phyloP scores from a whole-genome alignment of 2,888 invertebrate species.

The Thalpophila matura region DNA sequence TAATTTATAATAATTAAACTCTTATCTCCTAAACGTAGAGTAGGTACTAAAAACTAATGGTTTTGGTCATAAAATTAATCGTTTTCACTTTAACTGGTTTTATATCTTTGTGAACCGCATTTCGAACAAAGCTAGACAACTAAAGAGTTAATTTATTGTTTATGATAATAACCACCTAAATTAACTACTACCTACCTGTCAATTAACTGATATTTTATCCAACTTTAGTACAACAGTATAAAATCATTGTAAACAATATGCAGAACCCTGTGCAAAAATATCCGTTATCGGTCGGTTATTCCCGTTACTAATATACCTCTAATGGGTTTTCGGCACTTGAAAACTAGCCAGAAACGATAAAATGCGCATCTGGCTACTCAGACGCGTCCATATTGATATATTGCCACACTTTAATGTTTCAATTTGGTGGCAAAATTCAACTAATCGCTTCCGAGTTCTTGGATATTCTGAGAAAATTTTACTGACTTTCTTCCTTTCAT shows the following conservation, averaged over 20 bases:
- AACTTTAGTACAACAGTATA: constrained; percentile 2
- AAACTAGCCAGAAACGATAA: constrained; percentile 89
- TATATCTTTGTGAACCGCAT: not conserved
- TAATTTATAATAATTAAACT: not conserved
- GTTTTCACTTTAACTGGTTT: constrained; percentile 4
- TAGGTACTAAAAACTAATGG: constrained; percentile 2
- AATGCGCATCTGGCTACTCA: constrained; percentile 86
- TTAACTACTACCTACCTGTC: not conserved
- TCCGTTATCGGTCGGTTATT: constrained; percentile 77
- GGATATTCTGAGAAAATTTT: constrained; percentile 52
- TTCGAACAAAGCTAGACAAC: not conserved
- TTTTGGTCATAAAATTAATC: constrained; percentile 13
- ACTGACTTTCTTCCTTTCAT: constrained; percentile 24
- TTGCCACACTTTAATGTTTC: constrained; percentile 82
- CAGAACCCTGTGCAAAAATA: constrained; percentile 73
- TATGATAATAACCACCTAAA: not conserved
- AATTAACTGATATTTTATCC: not conserved
- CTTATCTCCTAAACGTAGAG: not conserved
- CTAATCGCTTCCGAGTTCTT: constrained; percentile 72
- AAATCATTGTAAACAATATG: constrained; percentile 36
- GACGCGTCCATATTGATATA: constrained; percentile 81
- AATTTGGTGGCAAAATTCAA: constrained; percentile 80
- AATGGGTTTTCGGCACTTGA: constrained; percentile 89
- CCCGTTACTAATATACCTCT: constrained; percentile 83
- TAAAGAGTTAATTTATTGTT: not conserved